Base-by-base conservation (phyloP, 2,113 vertebrate genomes). In the Chaenocephalus aceratus region DNA sequence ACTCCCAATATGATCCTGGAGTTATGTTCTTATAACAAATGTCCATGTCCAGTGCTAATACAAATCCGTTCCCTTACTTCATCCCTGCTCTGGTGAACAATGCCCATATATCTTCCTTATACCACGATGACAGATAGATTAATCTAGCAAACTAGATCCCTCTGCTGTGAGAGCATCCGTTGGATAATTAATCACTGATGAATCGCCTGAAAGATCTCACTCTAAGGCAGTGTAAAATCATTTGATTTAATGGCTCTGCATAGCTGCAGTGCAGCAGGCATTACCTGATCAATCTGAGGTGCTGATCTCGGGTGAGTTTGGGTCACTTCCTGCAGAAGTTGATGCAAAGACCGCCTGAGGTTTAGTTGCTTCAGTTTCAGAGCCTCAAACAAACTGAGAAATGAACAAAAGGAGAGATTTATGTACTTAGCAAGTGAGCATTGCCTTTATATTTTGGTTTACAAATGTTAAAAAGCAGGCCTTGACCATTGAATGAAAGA, bases 161-260 rank as follows among this genome's bases (percentile, higher is more conserved):
- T 79, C 76, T 84, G 91, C 79, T 60, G 82, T 58, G 80, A 87
- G 80, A 88, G 89, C 88, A 84, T 89, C 89, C 72, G 77, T 77
- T 72, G 89, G 92, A 93, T 94, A 93, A 95, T 93, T 88, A 93
- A 91, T 94, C 85, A 87, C 87, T 88, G 90, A 94, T 89, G 80
- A 88, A 94, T 89, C 86, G 87, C 83, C 81, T 77, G 72, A 88
- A 92, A 88, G 84, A 93, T 93, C 92, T 90, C 62, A 49, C 83
- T 79, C 57, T 46, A 34, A 83, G 75, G 81, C 75, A 10, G 15
- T 72, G 61, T 66, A 85, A 88, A 87, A 72, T 89, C 66, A 77
- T 90, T 86, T 71, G 71, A 49, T 82, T 72, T 85, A 73, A 86
- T 68, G 59, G 75, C 60, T 71, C 11, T 62, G 67, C 77, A 60